These are phyloP conservation scores for Nomia melanderi DNA, from an alignment of 1,140 invertebrate genomes.

Conservation along the genomic window DNA sequence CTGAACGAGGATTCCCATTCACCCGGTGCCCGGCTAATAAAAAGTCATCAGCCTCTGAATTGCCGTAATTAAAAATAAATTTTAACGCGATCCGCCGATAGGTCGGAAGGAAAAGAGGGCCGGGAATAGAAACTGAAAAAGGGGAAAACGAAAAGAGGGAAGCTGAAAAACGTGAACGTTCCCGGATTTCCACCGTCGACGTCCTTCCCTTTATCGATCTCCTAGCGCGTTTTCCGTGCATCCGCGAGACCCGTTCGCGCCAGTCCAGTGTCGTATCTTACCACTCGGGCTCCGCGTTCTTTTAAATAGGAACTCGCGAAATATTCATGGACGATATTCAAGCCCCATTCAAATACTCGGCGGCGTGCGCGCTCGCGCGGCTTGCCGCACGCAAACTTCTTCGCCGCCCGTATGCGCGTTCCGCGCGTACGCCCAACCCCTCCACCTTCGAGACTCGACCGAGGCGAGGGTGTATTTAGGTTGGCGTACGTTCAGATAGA, in stretches of 20 bases:
- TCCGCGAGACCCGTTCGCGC: conserved; percentile 36
- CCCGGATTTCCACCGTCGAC: conserved; percentile 29
- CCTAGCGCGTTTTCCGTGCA: conserved; percentile 16
- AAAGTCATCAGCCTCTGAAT: conserved; percentile 16
- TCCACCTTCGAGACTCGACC: conserved; percentile 10
- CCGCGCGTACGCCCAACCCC: background rate
- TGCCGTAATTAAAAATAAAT: conserved; percentile 11
- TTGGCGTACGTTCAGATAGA: conserved; percentile 49
- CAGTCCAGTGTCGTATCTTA: conserved; percentile 62
- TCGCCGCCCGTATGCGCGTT: background rate
- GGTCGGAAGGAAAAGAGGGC: background rate
- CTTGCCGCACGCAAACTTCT: background rate
- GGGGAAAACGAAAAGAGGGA: too few relatives aligned
- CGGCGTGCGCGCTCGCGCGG: too few relatives aligned
- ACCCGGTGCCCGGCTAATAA: background rate
- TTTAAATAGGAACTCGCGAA: conserved; percentile 71
- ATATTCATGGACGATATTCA: conserved; percentile 76
- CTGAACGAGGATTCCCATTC: background rate
- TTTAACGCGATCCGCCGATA: background rate
- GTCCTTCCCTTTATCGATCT: conserved; percentile 55
- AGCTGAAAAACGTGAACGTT: too few relatives aligned
- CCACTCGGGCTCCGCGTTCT: conserved; percentile 53
- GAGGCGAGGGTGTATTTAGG: conserved; percentile 53
- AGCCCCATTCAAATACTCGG: conserved; percentile 68
- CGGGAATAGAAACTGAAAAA: too few relatives aligned